Conservation (phyloP, 2,113 vertebrate genomes). For the Sarotherodon lohbergeri region DNA sequence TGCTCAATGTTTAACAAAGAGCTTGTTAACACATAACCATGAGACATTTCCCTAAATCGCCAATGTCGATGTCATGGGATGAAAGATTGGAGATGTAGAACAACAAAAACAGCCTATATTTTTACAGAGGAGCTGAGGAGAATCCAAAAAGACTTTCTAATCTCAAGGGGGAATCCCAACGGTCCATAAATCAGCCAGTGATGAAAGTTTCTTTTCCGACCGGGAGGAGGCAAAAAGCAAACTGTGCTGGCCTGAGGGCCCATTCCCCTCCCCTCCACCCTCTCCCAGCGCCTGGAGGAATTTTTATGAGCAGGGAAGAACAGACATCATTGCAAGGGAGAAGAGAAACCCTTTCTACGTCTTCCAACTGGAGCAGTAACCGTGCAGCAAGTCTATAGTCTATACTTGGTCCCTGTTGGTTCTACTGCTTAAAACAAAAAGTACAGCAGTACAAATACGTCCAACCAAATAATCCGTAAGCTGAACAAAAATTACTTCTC, state of each 20-base stretch:
- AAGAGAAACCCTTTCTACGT: constrained; percentile 9
- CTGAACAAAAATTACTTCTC: background rate
- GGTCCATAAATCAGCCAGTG: constrained; percentile 72
- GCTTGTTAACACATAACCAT: background rate
- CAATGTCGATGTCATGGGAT: background rate
- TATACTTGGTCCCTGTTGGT: background rate
- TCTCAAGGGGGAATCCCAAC: constrained; percentile 60
- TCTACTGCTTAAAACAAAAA: background rate
- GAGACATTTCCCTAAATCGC: constrained; percentile 18
- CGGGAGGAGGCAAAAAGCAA: constrained; percentile 66
- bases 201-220: constrained; percentile 76
- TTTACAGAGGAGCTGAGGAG: constrained; percentile 49
- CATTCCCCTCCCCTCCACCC: constrained; percentile 25
- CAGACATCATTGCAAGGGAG: constrained; percentile 18
- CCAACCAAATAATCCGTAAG: background rate
- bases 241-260: constrained; percentile 49
- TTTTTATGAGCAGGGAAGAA: constrained; percentile 67
- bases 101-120: constrained; percentile 61
- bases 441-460: background rate
- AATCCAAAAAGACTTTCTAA: constrained; percentile 69
- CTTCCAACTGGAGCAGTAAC: background rate
- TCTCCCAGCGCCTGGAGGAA: constrained; percentile 55
- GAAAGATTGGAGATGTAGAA: constrained; percentile 37
- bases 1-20: background rate
- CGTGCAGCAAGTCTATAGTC: background rate